Evolutionary conservation across 1,140 invertebrate species (phyloP).

Genomic region (Euura lappo): DNA sequence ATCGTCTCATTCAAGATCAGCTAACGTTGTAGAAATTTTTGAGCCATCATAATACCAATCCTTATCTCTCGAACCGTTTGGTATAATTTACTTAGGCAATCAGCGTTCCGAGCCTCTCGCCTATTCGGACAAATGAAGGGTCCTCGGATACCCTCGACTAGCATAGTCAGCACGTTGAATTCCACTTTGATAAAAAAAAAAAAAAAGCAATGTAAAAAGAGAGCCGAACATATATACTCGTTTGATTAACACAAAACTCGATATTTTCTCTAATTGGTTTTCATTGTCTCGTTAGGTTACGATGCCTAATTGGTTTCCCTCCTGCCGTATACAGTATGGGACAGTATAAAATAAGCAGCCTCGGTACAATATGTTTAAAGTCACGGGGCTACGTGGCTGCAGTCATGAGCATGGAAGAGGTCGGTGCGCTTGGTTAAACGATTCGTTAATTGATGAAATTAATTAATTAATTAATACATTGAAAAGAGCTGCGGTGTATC

Average conservation of each 20-base stretch:
- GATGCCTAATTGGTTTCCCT: conserved; percentile 1
- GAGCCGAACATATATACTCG: neutral
- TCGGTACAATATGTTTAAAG: neutral
- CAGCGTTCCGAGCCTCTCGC: neutral
- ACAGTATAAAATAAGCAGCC: neutral
- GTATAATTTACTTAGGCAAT: neutral
- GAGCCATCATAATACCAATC: too few relatives aligned
- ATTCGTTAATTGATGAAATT: neutral
- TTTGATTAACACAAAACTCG: neutral
- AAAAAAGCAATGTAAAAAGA: neutral
- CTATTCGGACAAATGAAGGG: neutral
- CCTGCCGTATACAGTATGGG: neutral
- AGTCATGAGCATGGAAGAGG: neutral
- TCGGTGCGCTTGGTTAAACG: neutral
- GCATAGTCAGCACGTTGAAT: neutral
- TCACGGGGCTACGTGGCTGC: neutral
- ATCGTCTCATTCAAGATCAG: too few relatives aligned
- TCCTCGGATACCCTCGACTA: neutral
- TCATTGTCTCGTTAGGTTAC: neutral
- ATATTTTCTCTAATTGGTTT: conserved; percentile 6
- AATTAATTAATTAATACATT: neutral
- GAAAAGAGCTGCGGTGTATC: neutral
- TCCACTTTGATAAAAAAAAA: neutral
- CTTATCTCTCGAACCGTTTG: neutral
- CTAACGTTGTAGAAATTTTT: too few relatives aligned